These are phyloP conservation scores for Frankliniella intonsa DNA, from an alignment of 2,888 invertebrate genomes.

Conservation along the genomic window DNA sequence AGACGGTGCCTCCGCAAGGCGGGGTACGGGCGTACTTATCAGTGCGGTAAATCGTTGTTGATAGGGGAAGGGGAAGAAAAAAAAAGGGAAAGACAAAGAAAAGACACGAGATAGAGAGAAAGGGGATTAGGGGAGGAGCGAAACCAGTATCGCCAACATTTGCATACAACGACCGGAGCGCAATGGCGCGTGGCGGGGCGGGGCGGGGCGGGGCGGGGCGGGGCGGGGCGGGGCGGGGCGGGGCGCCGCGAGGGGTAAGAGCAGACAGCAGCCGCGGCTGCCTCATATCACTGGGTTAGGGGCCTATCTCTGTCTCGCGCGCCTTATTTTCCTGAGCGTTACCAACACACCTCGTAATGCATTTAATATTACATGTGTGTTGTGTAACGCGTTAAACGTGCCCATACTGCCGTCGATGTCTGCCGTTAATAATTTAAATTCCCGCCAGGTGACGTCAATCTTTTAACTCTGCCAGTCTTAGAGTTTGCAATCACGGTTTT, in stretches of 20 bases:
- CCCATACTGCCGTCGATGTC: no score
- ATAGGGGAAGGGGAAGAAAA: slow-evolving; percentile 11
- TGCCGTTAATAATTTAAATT: no score
- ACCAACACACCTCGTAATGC: no score
- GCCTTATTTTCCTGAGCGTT: no score
- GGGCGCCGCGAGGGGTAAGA: neutral
- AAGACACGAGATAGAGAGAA: neutral
- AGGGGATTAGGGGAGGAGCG: neutral
- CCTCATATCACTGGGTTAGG: neutral
- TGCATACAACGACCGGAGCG: slow-evolving; percentile 3
- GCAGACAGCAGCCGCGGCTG: neutral
- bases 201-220: neutral
- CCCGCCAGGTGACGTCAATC: no score
- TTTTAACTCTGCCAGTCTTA: no score
- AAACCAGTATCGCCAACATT: slow-evolving; percentile 18
- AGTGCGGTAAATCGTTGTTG: slow-evolving; percentile 26
- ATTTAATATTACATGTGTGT: no score
- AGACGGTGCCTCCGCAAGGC: no score
- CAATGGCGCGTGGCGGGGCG: neutral
- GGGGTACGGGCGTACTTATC: neutral
- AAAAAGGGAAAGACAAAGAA: neutral
- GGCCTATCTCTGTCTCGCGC: no score
- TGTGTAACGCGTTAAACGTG: no score
- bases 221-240: neutral
- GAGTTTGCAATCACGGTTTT: no score